Conservation (phyloP, 2,113 vertebrate species). For the Paramisgurnus dabryanus region DNA sequence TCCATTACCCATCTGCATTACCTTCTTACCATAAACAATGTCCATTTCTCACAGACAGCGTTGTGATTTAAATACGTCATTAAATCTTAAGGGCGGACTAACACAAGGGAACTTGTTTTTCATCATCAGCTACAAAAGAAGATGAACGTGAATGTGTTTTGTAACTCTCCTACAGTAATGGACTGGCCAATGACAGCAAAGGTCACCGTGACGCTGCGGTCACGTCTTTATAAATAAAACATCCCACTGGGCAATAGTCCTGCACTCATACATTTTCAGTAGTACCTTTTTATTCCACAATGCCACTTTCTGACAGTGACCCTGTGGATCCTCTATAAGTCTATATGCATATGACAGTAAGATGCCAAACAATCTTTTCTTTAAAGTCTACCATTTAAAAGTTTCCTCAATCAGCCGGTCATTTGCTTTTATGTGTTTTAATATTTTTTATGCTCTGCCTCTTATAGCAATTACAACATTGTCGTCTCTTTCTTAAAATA, state of each 20-base stretch:
- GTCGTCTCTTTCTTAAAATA: background rate
- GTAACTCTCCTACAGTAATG: slow-evolving; percentile 22
- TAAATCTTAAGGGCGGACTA: background rate
- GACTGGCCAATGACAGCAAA: slow-evolving; percentile 20
- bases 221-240: slow-evolving; percentile 50
- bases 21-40: background rate
- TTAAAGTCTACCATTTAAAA: slow-evolving; percentile 42
- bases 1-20: background rate
- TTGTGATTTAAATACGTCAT: background rate
- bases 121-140: slow-evolving; percentile 6
- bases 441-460: background rate
- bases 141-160: background rate
- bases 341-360: background rate
- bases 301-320: slow-evolving; percentile 12
- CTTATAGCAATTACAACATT: background rate
- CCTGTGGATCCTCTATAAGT: slow-evolving; percentile 19
- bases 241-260: slow-evolving; percentile 34
- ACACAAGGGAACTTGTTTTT: background rate
- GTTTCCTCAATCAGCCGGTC: slow-evolving; percentile 16
- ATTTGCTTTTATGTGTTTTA: background rate
- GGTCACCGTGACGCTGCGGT: slow-evolving; percentile 24
- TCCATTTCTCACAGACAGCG: background rate
- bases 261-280: slow-evolving; percentile 32
- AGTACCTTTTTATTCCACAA: slow-evolving; percentile 18
- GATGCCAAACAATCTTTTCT: slow-evolving; percentile 42